phyloP scores from a whole-genome alignment of 2,113 vertebrate species.

The Phaethornis superciliosus region DNA sequence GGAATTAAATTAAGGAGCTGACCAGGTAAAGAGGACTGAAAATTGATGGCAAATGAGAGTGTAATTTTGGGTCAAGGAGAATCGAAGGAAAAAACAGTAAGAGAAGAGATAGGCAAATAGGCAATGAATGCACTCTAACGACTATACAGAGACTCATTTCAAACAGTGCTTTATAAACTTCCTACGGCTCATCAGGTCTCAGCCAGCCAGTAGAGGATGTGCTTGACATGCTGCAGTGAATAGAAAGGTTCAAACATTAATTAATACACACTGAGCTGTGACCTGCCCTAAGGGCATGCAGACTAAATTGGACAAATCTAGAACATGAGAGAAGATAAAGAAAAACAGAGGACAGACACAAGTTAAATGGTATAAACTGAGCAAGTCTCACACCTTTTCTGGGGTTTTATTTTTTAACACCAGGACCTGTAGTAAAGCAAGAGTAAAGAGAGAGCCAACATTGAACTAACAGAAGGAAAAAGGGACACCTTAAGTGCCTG shows the following conservation, averaged over 20 bases:
- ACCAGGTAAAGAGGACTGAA: neutral
- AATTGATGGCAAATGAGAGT: neutral
- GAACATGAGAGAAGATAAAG: neutral
- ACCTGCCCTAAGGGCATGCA: neutral
- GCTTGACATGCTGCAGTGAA: conserved; percentile 20
- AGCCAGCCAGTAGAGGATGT: neutral
- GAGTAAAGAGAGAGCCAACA: neutral
- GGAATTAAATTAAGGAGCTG: conserved; percentile 5
- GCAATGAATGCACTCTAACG: conserved; percentile 10
- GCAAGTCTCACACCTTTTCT: neutral
- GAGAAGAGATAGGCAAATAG: neutral
- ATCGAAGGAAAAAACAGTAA: conserved; percentile 16
- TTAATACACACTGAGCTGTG: neutral
- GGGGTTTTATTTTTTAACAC: neutral
- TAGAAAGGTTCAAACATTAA: conserved; percentile 29
- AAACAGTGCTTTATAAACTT: conserved; percentile 25
- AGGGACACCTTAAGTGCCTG: neutral
- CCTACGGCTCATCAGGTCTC: conserved; percentile 2
- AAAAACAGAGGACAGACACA: neutral
- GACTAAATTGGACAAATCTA: neutral
- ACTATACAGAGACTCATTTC: conserved; percentile 33
- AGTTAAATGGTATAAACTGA: neutral
- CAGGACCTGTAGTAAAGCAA: neutral
- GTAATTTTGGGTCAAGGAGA: conserved; percentile 49
- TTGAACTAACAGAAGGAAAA: neutral